A percentile compares a stretch with the other conserved stretches of the same genome.
These are phyloP conservation scores for Microplitis deprimator DNA, from an alignment of 2,888 invertebrate genomes.

Conservation along the genomic window DNA sequence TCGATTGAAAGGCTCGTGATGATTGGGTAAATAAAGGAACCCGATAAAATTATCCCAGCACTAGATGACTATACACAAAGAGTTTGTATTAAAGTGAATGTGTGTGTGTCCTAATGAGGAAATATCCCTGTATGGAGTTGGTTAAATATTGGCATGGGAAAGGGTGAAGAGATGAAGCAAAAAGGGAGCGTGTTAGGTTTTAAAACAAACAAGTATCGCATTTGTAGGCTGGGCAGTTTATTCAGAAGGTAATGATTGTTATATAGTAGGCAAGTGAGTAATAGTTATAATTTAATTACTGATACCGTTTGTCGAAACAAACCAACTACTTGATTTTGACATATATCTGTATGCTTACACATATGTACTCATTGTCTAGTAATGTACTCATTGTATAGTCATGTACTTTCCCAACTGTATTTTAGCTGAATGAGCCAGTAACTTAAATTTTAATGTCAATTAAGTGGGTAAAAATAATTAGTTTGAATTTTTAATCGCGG, in stretches of 20 bases:
- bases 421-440: not conserved
- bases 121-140: not conserved
- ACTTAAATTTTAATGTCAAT: conserved; percentile 14
- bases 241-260: not conserved
- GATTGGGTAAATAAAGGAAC: conserved; percentile 3
- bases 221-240: not conserved
- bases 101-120: not conserved
- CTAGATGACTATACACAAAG: not conserved
- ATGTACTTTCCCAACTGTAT: not conserved
- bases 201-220: not conserved
- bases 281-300: conserved; percentile 60
- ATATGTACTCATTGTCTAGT: conserved; percentile 54
- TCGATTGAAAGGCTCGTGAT: conserved; percentile 15
- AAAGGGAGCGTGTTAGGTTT: too few species aligned
- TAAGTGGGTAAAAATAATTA: too few species aligned
- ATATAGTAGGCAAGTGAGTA: conserved; percentile 44
- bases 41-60: not conserved
- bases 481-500: too few species aligned
- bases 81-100: not conserved
- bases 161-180: not conserved
- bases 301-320: conserved; percentile 60
- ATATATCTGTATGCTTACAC: conserved; percentile 49
- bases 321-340: conserved; percentile 51
- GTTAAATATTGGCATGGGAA: not conserved
- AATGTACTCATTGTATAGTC: conserved; percentile 53